phyloP scores from a whole-genome alignment of 2,888 invertebrate genomes.

The Aphodius granarius region DNA sequence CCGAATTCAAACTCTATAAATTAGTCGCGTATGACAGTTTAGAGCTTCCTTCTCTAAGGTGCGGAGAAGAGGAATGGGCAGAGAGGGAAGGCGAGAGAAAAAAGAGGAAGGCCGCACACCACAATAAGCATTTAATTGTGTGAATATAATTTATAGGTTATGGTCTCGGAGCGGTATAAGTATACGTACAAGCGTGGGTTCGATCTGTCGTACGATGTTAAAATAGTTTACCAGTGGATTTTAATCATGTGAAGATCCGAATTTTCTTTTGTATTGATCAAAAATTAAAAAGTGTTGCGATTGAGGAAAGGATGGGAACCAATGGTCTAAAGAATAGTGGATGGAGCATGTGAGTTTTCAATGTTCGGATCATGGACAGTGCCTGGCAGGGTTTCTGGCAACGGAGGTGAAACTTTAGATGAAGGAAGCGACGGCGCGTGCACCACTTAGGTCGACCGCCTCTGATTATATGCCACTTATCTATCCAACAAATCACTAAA shows the following conservation, averaged over 20 bases:
- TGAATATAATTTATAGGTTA: constrained; percentile 32
- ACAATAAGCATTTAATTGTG: constrained; percentile 31
- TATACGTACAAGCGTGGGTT: not conserved
- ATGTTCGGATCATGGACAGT: no score
- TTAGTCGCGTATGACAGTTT: constrained; percentile 29
- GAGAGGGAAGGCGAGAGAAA: not conserved
- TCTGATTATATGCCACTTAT: constrained; percentile 29
- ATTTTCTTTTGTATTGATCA: no score
- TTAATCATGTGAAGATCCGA: not conserved
- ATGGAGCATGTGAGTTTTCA: no score
- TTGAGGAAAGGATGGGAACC: no score
- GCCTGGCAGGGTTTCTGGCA: not conserved
- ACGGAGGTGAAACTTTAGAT: constrained; percentile 18
- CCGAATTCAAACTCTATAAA: constrained; percentile 40
- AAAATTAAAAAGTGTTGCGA: no score
- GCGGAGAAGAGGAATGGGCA: not conserved
- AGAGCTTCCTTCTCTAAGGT: not conserved
- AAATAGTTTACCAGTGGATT: not conserved
- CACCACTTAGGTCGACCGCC: constrained; percentile 33
- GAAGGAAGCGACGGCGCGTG: constrained; percentile 37
- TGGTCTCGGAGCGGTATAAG: not conserved
- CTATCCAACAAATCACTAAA: constrained; percentile 24
- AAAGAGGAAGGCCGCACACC: constrained; percentile 19
- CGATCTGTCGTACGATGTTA: not conserved
- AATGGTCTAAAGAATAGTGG: no score